These are phyloP conservation scores for Lepilemur septentrionalis DNA, from an alignment of 2,797 vertebrate species.

Conservation along the genomic window DNA sequence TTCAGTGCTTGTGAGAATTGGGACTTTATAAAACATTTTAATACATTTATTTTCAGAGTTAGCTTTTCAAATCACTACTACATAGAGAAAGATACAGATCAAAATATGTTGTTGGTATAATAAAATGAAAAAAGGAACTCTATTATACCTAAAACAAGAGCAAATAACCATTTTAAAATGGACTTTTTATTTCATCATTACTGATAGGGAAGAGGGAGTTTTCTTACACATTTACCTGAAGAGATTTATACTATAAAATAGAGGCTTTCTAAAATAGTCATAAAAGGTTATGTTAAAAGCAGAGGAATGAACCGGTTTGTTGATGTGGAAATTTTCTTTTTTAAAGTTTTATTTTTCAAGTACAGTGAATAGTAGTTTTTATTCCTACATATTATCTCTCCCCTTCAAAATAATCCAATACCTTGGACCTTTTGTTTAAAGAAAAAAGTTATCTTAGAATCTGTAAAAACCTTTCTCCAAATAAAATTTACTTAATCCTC, in stretches of 20 bases:
- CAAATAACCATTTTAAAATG: not conserved
- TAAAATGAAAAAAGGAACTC: constrained; percentile 4
- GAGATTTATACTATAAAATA: not conserved
- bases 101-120: not conserved
- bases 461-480: not conserved
- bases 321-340: not conserved
- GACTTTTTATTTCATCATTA: constrained; percentile 22
- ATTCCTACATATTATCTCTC: not conserved
- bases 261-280: not conserved
- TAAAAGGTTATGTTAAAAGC: not conserved
- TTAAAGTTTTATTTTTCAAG: not conserved
- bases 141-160: not conserved
- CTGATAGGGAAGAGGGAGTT: not conserved
- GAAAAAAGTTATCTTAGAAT: not conserved
- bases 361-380: not conserved
- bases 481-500: not conserved
- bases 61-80: not conserved
- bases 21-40: not conserved
- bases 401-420: constrained; percentile 11
- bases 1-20: not conserved
- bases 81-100: not conserved
- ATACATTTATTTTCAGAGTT: constrained; percentile 1
- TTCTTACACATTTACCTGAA: not conserved
- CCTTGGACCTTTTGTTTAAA: not conserved
- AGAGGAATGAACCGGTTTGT: not conserved